Base-by-base conservation (phyloP, 2,888 invertebrate genomes). In the Malacosoma neustria region DNA sequence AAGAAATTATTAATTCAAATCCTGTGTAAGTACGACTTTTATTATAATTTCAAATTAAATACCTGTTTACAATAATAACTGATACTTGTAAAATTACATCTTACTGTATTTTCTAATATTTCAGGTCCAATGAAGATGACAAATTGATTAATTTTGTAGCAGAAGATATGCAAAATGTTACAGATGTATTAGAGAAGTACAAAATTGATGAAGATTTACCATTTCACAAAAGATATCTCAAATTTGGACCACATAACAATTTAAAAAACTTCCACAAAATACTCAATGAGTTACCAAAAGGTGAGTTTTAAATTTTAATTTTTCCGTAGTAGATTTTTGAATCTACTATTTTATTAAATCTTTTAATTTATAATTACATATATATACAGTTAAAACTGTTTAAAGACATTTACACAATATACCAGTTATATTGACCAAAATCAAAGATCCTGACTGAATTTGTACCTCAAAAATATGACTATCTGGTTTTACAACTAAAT, bases 251-350 rank as follows among this genome's bases (percentile, higher is more conserved):
- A 3, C 68, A 72, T 1, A 84, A 84, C 32, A 85, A 82, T 62
- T 52, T 67, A 12, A 54, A 70, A 3, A 84, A 82, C 40, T 73
- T 84, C 45, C 49, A 57, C 30, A 76, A 50, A 40, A 81, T 85
- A 40, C 45, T 87, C 30, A 62, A 64, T 3, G 77, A 85, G 42
- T 41, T 87, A 13, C 87, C 87, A 3, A 69, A 76, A 72, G 86
- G 87, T 87, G 61, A 6, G 4, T 15, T 15, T 1, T 12, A 11
- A 11, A 5, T 29, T 12, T 1, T 13, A 11, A 30, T 4, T 1
- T 7, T 33, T 11, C 11, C 3, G n/a, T n/a, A n/a, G n/a, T n/a
- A n/a, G n/a, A n/a, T n/a, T n/a, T n/a, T n/a, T n/a, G n/a, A n/a
- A n/a, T n/a, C n/a, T n/a, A n/a, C n/a, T n/a, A n/a, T n/a, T n/a